Percentiles rank a stretch among this genome's conserved stretches.
Evolutionary conservation across 2,888 invertebrate species (phyloP).

Genomic region (Oscheius sp.): DNA sequence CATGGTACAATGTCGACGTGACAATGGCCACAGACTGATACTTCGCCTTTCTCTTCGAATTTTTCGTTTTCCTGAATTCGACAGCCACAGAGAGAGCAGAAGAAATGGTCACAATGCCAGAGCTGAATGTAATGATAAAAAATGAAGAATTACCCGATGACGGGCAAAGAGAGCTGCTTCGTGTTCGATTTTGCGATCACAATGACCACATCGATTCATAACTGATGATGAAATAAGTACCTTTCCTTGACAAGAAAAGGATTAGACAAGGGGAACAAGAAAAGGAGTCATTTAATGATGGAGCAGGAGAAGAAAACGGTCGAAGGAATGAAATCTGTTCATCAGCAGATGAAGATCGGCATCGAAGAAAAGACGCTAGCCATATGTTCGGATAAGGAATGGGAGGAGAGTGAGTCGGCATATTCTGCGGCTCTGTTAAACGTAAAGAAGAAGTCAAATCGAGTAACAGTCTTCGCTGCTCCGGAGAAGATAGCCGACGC

Average conservation of each 20-base stretch:
- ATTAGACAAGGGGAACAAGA: background rate
- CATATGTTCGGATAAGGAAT: constrained; percentile 47
- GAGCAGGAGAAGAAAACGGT: background rate
- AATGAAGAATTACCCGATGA: background rate
- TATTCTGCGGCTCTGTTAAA: constrained; percentile 53
- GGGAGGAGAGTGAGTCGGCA: constrained; percentile 51
- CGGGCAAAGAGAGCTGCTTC: constrained; percentile 24
- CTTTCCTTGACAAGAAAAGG: background rate
- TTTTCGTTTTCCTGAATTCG: constrained; percentile 26
- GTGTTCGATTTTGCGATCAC: constrained; percentile 18
- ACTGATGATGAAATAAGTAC: too few species aligned
- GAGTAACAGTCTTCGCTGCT: constrained; percentile 49
- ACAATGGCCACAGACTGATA: constrained; percentile 23
- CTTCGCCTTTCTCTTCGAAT: constrained; percentile 18
- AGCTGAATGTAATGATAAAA: background rate
- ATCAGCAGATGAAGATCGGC: too few species aligned
- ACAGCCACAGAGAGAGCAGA: constrained; percentile 23
- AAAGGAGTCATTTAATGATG: background rate
- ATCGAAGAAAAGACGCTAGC: constrained; percentile 42
- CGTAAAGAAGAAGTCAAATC: constrained; percentile 55
- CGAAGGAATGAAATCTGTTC: background rate
- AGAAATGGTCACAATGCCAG: constrained; percentile 21
- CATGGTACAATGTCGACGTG: constrained; percentile 5
- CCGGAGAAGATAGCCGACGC: constrained; percentile 39
- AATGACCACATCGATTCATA: constrained; percentile 26